phyloP scores from a whole-genome alignment of 2,113 vertebrate species.

The Prunella fulvescens region DNA sequence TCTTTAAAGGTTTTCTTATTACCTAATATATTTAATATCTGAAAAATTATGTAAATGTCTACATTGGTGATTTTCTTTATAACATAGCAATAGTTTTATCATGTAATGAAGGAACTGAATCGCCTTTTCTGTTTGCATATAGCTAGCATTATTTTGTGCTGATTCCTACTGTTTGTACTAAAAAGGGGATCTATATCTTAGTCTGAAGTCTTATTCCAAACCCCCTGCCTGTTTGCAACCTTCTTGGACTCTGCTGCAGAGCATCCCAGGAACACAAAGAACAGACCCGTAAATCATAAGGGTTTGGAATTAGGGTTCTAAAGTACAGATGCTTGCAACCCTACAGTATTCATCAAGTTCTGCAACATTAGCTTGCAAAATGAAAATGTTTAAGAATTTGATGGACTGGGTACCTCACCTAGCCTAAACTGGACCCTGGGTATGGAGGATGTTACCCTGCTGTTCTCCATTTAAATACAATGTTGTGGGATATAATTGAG shows the following conservation, averaged over 20 bases:
- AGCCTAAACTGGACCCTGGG: accelerated
- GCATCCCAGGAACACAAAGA: neutral
- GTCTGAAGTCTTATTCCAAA: neutral
- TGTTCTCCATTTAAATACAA: neutral
- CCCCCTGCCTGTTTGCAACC: neutral
- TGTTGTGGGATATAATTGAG: neutral
- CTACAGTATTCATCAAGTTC: neutral
- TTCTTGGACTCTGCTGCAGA: neutral
- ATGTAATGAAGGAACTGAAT: neutral
- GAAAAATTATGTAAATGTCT: neutral
- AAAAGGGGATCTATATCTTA: neutral
- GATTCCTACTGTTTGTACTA: neutral
- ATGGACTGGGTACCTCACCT: accelerated
- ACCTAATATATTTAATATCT: neutral
- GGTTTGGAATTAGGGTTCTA: neutral
- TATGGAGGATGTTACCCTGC: neutral
- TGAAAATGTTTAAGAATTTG: neutral
- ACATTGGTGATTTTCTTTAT: neutral
- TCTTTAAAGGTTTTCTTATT: neutral
- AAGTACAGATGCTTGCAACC: neutral
- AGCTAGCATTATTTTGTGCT: neutral
- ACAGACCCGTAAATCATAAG: neutral
- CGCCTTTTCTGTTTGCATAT: neutral
- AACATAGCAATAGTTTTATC: neutral
- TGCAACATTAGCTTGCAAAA: neutral